A percentile compares a stretch with the other conserved stretches of the same genome.
phyloP scores from a whole-genome alignment of 2,797 vertebrate genomes.

The Psittacula derbiana region DNA sequence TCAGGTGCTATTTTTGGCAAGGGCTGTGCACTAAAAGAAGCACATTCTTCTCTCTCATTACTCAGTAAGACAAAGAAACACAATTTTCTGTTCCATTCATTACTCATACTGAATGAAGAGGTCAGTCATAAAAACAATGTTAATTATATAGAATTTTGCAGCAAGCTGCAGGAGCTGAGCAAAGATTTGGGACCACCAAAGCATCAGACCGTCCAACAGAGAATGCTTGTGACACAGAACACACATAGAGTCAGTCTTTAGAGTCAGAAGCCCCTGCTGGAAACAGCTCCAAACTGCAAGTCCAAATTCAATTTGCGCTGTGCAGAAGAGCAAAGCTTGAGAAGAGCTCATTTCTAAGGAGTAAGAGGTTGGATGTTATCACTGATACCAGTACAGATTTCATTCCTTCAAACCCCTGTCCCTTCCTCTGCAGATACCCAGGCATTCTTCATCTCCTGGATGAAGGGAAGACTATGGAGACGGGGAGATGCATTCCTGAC shows the following conservation, averaged over 20 bases:
- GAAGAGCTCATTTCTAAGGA: not conserved
- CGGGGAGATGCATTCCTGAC: not conserved
- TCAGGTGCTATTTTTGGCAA: slow-evolving; percentile 23
- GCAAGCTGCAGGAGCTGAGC: not conserved
- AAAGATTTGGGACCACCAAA: not conserved
- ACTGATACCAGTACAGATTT: not conserved
- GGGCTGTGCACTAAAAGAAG: not conserved
- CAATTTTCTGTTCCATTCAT: slow-evolving; percentile 21
- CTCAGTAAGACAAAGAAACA: slow-evolving; percentile 15
- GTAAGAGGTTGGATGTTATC: not conserved
- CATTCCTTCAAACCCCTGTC: not conserved
- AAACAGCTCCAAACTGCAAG: not conserved
- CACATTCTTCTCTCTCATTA: not conserved
- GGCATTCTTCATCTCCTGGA: not conserved
- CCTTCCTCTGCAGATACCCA: not conserved
- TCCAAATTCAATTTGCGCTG: not conserved
- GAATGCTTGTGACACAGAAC: not conserved
- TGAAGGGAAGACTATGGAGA: not conserved
- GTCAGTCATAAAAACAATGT: not conserved
- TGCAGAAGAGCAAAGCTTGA: not conserved
- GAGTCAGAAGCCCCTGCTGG: not conserved
- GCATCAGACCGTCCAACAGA: not conserved
- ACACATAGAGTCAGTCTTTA: not conserved
- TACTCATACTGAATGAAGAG: not conserved
- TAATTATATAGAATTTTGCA: not conserved